phyloP scores from a whole-genome alignment of 2,113 vertebrate species.

The Cinclus mexicanus region DNA sequence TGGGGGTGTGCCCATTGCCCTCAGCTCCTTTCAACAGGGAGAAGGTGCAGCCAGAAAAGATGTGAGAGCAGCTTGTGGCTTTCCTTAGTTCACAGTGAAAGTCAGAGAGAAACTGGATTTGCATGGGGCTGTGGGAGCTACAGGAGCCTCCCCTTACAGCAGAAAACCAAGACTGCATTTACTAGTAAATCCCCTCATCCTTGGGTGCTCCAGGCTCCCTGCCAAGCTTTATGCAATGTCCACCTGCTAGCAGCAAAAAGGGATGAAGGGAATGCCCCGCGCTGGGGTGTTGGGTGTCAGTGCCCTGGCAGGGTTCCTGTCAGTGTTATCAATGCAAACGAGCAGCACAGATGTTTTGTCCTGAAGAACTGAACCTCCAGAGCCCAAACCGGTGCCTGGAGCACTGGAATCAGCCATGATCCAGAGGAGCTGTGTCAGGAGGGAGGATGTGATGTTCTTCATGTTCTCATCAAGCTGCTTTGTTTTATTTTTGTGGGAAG shows the following conservation, averaged over 20 bases:
- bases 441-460: background rate
- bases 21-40: background rate
- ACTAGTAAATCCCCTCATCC: background rate
- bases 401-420: background rate
- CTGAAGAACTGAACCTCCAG: background rate
- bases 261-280: background rate
- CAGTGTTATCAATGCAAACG: background rate
- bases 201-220: background rate
- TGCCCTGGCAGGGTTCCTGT: background rate
- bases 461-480: background rate
- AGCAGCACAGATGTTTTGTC: background rate
- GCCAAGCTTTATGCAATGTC: background rate
- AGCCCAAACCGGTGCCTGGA: background rate
- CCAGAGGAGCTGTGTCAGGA: background rate
- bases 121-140: background rate
- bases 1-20: background rate
- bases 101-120: background rate
- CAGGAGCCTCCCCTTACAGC: fast-evolving
- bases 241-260: background rate
- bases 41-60: background rate
- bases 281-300: background rate
- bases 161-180: background rate
- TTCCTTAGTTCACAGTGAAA: background rate
- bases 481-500: background rate
- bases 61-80: background rate